Evolutionary conservation across 2,113 vertebrate genomes (phyloP), one percentile per base, ranked within the genome.

Genomic region (Donacobius atricapilla): DNA sequence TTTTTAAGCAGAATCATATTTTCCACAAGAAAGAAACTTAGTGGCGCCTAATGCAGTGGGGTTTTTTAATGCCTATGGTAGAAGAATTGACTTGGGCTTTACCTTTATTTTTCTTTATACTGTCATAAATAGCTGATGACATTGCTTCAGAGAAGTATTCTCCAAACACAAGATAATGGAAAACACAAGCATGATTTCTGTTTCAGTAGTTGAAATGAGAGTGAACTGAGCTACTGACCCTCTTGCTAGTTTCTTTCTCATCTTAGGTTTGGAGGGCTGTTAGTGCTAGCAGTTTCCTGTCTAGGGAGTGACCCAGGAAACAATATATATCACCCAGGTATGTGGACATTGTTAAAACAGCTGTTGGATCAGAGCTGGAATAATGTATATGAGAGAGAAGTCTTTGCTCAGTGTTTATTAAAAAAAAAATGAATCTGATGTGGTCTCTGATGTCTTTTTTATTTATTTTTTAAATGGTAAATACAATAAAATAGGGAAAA

Each of bases 11-110:
- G 30, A 47, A 87, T 39, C 9, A 3, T 22, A 33, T 75, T 21
- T 66, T 31, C 2, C 19, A 4, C 2, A 7, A 42, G 12, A 42
- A 70, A 20, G 12, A 70, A 76, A 22, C 17, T n/a, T 48, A 20
- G 3, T 15, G 10, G 4, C 19, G n/a, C 6, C 21, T 64, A 24
- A 44, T 15, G 19, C 37, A 4, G 4, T 73, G 23, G 11, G 0
- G 9, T 47, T 71, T 63, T 50, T 51, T 44, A 9, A 5, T 64
- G 21, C 19, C 7, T 35, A 2, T 33, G 9, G 16, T 54, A 11
- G 48, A 51, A 54, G 61, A 39, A 66, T 48, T 77, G 16, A 24
- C 15, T 39, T 56, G 35, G 11, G 23, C 10, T 44, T 71, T 70
- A 14, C 14, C 3, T 11, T n/a, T 80, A 1, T 18, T 69, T 85